Evolutionary conservation across 1,140 invertebrate species (phyloP), one percentile per base, ranked within the genome.

Genomic region (Cataglyphis hispanica): DNA sequence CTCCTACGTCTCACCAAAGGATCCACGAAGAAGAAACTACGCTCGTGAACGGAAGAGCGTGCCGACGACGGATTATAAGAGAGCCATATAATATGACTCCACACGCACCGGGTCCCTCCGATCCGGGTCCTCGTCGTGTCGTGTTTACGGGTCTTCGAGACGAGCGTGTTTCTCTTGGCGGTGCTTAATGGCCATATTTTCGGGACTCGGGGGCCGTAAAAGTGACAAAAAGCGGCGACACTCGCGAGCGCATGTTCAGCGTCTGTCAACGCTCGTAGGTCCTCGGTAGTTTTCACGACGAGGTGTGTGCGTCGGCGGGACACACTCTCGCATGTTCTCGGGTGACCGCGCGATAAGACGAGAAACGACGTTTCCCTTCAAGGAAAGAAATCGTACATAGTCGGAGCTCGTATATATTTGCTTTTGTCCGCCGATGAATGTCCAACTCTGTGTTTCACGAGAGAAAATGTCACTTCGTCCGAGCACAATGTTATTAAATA

Each of bases 151-250:
- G 58, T 80, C 84, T 58, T 89, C 70, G 63, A 67, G 78, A 86
- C 87, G 72, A 84, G 63, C 88, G 72, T 91, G 90, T 92, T 87
- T 86, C 86, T 87, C 81, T 87, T 85, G 63, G 67, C 63, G n/a
- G 37, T 58, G 53, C 67, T 87, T 91, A 91, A 92, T 91, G 91
- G 88, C 85, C 91, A 91, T 85, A 92, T 91, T 92, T 92, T 88
- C 74, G 81, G 83, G 86, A 74, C 80, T 80, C 53, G 37, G 67
- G 37, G 91, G 60, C 85, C 86, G 89, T 91, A 91, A 92, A 92
- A 86, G 87, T 88, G 91, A 92, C 77, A 91, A 91, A 89, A 91
- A 92, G 77, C 81, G 84, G 64, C 76, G 80, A 89, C 85, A 86
- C 80, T 90, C 69, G 85, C 81, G 90, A 86, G 89, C 81, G 85